phyloP scores from a whole-genome alignment of 1,140 invertebrate species.

The Phortica variegata region DNA sequence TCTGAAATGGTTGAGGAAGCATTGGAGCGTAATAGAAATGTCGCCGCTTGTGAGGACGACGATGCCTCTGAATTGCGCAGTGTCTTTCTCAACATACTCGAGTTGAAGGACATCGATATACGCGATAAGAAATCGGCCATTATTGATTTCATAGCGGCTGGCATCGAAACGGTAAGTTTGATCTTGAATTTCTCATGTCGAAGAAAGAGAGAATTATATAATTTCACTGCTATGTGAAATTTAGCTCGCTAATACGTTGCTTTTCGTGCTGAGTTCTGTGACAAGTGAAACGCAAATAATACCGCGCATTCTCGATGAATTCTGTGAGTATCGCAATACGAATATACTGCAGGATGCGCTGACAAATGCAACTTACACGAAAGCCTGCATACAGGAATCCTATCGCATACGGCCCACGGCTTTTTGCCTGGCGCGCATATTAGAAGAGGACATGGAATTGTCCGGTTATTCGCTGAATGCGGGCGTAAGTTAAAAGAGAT shows the following conservation, averaged over 20 bases:
- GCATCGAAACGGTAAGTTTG: constrained; percentile 73
- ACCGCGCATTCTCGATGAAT: constrained; percentile 73
- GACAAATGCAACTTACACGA: constrained; percentile 71
- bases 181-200: too few species aligned
- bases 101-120: constrained; percentile 70
- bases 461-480: constrained; percentile 74
- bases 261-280: constrained; percentile 76
- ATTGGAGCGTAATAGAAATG: constrained; percentile 41
- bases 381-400: constrained; percentile 83
- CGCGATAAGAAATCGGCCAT: constrained; percentile 81
- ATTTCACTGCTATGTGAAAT: not conserved
- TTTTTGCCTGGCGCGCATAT: constrained; percentile 76
- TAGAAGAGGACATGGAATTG: constrained; percentile 74
- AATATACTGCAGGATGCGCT: constrained; percentile 65
- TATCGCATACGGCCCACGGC: constrained; percentile 83
- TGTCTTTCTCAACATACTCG: constrained; percentile 74
- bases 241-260: constrained; percentile 78
- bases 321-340: constrained; percentile 62
- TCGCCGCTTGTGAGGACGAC: constrained; percentile 58
- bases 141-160: constrained; percentile 83
- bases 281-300: constrained; percentile 71
- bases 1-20: constrained; percentile 74
- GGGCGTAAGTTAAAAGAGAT: constrained; percentile 69
- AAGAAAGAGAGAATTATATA: not conserved
- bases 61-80: constrained; percentile 61